Evolutionary conservation across 1,140 invertebrate genomes (phyloP).

Genomic region (Eulimnadia texana): DNA sequence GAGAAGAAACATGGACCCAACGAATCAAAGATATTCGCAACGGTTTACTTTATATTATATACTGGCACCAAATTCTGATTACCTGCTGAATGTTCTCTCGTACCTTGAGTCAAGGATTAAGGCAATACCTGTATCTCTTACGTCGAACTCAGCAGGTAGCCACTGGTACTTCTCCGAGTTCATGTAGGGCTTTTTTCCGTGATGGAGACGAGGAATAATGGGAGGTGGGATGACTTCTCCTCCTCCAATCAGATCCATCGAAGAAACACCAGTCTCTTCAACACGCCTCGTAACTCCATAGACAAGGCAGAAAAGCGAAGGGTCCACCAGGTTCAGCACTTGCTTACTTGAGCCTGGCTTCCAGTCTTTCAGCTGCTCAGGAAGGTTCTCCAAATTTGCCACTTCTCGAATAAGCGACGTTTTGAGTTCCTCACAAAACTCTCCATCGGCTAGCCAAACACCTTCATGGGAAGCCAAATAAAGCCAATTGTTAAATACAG

Average conservation of each 20-base stretch:
- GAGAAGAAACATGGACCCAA: too few species aligned
- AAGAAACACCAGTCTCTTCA: neutral
- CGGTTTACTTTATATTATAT: too few species aligned
- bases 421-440: neutral
- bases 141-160: slow-evolving; percentile 14
- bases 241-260: neutral
- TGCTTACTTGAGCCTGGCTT: slow-evolving; percentile 1
- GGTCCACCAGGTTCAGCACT: slow-evolving; percentile 15
- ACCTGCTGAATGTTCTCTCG: neutral
- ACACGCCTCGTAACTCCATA: neutral
- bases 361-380: neutral
- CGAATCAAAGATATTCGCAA: too few species aligned
- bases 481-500: too few species aligned
- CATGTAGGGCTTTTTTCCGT: neutral
- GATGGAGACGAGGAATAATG: neutral
- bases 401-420: neutral
- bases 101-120: too few species aligned
- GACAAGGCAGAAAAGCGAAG: slow-evolving; percentile 14
- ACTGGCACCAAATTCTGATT: neutral
- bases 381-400: neutral
- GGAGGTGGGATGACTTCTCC: too few species aligned
- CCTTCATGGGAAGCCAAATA: too few species aligned
- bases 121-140: slow-evolving; percentile 2
- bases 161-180: slow-evolving; percentile 1
- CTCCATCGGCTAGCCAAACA: neutral